Conservation (phyloP, 2,888 invertebrate species). For the Sylvicola cinctus region DNA sequence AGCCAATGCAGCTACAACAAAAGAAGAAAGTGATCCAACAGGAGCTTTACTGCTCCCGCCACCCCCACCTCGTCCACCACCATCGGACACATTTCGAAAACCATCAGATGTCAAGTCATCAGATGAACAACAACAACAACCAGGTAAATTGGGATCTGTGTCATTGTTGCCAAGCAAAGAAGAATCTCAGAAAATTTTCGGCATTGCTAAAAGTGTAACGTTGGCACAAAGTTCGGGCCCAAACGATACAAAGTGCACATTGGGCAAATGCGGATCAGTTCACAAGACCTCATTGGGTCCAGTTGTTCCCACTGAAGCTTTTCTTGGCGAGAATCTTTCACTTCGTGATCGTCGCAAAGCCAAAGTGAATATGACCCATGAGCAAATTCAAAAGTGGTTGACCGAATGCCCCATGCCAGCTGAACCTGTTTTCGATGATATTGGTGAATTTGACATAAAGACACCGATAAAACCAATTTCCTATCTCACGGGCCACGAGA, state of each 20-base stretch:
- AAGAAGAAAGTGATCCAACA: too few species aligned
- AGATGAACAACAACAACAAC: too few species aligned
- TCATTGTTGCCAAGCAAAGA: conserved; percentile 25
- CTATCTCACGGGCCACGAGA: conserved; percentile 7
- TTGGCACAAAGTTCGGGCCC: conserved; percentile 26
- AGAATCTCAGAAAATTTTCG: conserved; percentile 27
- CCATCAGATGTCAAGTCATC: too few species aligned
- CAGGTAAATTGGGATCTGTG: too few species aligned
- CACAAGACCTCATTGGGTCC: conserved; percentile 25
- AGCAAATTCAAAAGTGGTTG: conserved; percentile 46
- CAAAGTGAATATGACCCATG: conserved; percentile 46
- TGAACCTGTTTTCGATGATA: conserved; percentile 21
- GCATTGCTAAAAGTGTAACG: conserved; percentile 26
- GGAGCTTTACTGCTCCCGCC: too few species aligned
- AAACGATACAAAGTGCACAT: conserved; percentile 25
- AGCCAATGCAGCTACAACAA: too few species aligned
- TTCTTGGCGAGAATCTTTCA: conserved; percentile 22
- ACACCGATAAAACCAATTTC: conserved; percentile 18
- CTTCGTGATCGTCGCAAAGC: conserved; percentile 29
- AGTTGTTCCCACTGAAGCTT: conserved; percentile 23
- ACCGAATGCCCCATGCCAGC: conserved; percentile 32
- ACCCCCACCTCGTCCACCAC: too few species aligned
- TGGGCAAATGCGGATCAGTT: conserved; percentile 26
- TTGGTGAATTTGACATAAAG: conserved; percentile 20
- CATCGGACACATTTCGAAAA: too few species aligned